Base-by-base conservation (phyloP, 2,797 vertebrate genomes). In the Synanceia verrucosa region DNA sequence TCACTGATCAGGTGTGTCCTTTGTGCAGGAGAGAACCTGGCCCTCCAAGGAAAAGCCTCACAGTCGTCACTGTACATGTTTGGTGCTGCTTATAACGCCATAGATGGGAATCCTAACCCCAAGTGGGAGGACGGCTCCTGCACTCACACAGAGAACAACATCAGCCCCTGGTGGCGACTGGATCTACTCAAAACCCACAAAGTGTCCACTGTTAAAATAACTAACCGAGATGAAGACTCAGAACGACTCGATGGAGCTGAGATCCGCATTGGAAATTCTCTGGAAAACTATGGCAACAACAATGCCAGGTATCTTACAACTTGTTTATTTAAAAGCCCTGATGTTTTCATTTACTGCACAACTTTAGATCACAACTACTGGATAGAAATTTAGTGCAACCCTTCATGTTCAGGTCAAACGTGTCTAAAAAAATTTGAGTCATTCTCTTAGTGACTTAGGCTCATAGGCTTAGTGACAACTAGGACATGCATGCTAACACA, bases 91-190 rank as follows among this genome's bases (percentile, higher is more conserved):
- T 73, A 39, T 5, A 56, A 82, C 0, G 79, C 88, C 8, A 79
- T 89, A 0, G 92, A 93, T 59, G 86, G 89, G 23, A 91, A 88
- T 23, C 69, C n/a, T 13, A 21, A 10, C 51, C 70, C 6, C 31
- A 28, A 9, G 0, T 70, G 16, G 82, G 9, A 4, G 0, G 5
- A 19, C 13, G 68, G 51, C 5, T 74, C 88, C 43, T 93, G 91
- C 59, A 28, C n/a, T 8, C 69, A 73, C 65, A 92, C 89, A 0
- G 1, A 2, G 0, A 1, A 4, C 0, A 16, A 70, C 0, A 1
- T 67, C 1, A 31, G 4, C 9, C 76, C 92, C 55, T 92, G 91
- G 92, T 92, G 91, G 91, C 73, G 88, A 36, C 68, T 92, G 62
- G 79, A 89, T 50, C 73, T 91, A 11, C 12, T 52, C 33, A 79